Evolutionary conservation across 1,140 invertebrate genomes (phyloP).

Genomic region (Drosophila setifemur): DNA sequence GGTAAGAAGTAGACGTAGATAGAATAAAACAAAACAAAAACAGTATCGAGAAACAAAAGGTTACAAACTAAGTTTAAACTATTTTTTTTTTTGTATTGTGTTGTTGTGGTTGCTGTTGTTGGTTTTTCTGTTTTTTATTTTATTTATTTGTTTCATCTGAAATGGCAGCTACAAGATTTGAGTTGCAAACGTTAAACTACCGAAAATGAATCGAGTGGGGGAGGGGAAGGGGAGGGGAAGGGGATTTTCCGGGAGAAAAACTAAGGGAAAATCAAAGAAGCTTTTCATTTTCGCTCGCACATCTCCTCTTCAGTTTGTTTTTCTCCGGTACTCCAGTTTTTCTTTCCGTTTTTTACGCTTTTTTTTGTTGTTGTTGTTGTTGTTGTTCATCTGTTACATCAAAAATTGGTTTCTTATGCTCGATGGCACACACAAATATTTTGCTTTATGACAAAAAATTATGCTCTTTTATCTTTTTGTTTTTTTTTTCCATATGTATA

Average conservation of each 20-base stretch:
- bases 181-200: slow-evolving; percentile 40
- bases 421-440: slow-evolving; percentile 50
- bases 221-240: background rate
- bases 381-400: slow-evolving; percentile 61
- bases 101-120: no score
- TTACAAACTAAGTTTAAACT: slow-evolving; percentile 66
- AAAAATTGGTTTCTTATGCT: slow-evolving; percentile 62
- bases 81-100: slow-evolving; percentile 28
- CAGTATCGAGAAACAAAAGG: slow-evolving; percentile 18
- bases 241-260: background rate
- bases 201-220: background rate
- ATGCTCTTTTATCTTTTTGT: slow-evolving; percentile 48
- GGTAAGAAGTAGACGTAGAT: slow-evolving; percentile 6
- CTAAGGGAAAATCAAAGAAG: background rate
- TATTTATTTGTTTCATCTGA: slow-evolving; percentile 5
- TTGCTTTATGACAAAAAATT: slow-evolving; percentile 75
- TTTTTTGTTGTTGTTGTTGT: slow-evolving; percentile 21
- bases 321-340: background rate
- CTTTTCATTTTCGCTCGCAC: slow-evolving; percentile 2
- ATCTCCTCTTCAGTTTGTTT: background rate
- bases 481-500: slow-evolving; percentile 4
- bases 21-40: slow-evolving; percentile 18
- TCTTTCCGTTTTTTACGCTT: slow-evolving; percentile 17
- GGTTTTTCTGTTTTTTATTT: no score
- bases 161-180: slow-evolving; percentile 66